Conservation (phyloP, 1,140 invertebrate genomes). For the Linepithema humile region DNA sequence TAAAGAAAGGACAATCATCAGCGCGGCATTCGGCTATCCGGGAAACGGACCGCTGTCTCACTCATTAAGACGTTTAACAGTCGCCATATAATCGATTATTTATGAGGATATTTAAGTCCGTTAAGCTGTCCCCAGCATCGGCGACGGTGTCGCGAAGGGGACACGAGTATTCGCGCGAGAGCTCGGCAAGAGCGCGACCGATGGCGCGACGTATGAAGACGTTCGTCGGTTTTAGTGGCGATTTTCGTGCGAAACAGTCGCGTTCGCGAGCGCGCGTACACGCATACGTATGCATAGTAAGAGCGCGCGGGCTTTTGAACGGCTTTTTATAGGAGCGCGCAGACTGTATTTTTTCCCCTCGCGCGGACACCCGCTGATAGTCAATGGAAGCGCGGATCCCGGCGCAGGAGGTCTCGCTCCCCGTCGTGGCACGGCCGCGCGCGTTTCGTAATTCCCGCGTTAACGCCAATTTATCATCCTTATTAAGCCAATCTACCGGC, state of each 20-base stretch:
- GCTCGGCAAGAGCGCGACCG: constrained; percentile 6
- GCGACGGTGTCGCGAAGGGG: constrained; percentile 23
- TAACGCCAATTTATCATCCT: constrained; percentile 73
- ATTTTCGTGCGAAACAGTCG: constrained; percentile 62
- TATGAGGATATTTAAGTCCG: constrained; percentile 77
- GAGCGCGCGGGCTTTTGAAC: not conserved
- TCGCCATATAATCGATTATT: constrained; percentile 80
- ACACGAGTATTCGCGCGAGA: constrained; percentile 37
- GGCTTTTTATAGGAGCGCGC: constrained; percentile 65
- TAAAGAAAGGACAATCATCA: not conserved
- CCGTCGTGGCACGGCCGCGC: constrained; percentile 31
- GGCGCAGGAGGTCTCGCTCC: constrained; percentile 67
- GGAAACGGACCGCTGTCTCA: constrained; percentile 66
- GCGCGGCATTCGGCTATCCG: constrained; percentile 53
- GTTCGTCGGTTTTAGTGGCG: constrained; percentile 71
- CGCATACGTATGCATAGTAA: not conserved
- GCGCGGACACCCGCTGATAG: constrained; percentile 73
- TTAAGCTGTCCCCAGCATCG: constrained; percentile 56
- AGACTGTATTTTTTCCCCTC: constrained; percentile 62
- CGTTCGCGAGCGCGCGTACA: not conserved
- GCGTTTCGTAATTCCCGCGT: constrained; percentile 67
- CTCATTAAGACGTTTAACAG: constrained; percentile 78
- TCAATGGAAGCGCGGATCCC: constrained; percentile 28
- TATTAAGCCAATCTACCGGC: constrained; percentile 70
- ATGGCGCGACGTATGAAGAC: constrained; percentile 71